These are phyloP conservation scores for Drosophila kepulauana DNA, from an alignment of 1,140 invertebrate genomes.

Conservation along the genomic window DNA sequence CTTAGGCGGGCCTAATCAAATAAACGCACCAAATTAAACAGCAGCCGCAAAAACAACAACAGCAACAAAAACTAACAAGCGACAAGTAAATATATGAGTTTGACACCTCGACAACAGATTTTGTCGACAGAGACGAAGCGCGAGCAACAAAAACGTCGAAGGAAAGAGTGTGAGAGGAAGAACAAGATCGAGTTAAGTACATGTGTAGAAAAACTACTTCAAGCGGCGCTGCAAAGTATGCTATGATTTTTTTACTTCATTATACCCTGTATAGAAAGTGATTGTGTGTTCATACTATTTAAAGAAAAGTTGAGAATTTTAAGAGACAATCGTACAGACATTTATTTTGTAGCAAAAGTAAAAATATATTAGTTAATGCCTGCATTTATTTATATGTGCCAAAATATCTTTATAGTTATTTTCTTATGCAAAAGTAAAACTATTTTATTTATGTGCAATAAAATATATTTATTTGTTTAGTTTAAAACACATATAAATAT, in stretches of 20 bases:
- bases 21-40: conserved; percentile 80
- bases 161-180: background rate
- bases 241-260: conserved; percentile 7
- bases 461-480: too few species aligned
- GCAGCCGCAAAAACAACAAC: conserved; percentile 45
- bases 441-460: too few species aligned
- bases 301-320: too few species aligned
- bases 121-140: conserved; percentile 4
- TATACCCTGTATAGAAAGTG: conserved; percentile 13
- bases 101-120: conserved; percentile 57
- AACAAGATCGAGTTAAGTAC: conserved; percentile 10
- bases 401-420: background rate
- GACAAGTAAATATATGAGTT: conserved; percentile 73
- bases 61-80: conserved; percentile 40
- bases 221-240: conserved; percentile 32
- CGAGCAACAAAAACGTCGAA: background rate
- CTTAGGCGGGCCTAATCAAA: conserved; percentile 78
- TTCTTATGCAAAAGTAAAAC: background rate
- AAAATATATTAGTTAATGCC: background rate
- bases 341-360: background rate
- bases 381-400: background rate
- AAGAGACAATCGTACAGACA: too few species aligned
- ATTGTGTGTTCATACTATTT: background rate
- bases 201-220: conserved; percentile 21
- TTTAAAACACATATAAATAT: too few species aligned